phyloP scores from a whole-genome alignment of 2,888 invertebrate genomes.

The Rhingia rostrata region DNA sequence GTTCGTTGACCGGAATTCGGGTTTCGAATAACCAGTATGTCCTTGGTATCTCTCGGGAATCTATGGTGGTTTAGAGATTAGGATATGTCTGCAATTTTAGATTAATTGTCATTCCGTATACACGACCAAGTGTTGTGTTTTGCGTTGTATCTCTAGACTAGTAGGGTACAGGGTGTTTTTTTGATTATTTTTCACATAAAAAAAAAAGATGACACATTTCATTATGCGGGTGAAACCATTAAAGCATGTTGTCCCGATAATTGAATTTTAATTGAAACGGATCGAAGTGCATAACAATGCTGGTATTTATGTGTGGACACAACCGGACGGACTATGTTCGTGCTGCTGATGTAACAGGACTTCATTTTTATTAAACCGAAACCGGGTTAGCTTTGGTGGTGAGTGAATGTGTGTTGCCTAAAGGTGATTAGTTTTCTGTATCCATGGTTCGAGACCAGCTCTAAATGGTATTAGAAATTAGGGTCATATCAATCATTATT shows the following conservation, averaged over 20 bases:
- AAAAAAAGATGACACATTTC: not conserved
- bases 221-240: constrained; percentile 36
- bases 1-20: constrained; percentile 60
- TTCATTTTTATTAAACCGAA: constrained; percentile 6
- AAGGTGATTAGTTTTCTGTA: constrained; percentile 38
- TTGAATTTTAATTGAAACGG: constrained; percentile 65
- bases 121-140: not conserved
- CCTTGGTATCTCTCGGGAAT: constrained; percentile 57
- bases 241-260: constrained; percentile 35
- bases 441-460: not conserved
- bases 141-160: not conserved
- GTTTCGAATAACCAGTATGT: constrained; percentile 52
- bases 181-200: constrained; percentile 6
- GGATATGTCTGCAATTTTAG: constrained; percentile 38
- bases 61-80: constrained; percentile 49
- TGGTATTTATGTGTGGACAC: not conserved
- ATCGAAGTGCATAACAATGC: not conserved
- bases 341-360: constrained; percentile 18
- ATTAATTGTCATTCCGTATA: constrained; percentile 39
- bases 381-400: not conserved
- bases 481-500: constrained; percentile 21
- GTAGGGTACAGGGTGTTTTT: not conserved
- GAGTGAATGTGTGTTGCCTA: not conserved
- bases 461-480: constrained; percentile 26
- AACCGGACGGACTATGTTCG: constrained; percentile 11